These are phyloP conservation scores for Plecturocebus donacophilus DNA, from an alignment of 2,113 vertebrate genomes.

Conservation along the genomic window DNA sequence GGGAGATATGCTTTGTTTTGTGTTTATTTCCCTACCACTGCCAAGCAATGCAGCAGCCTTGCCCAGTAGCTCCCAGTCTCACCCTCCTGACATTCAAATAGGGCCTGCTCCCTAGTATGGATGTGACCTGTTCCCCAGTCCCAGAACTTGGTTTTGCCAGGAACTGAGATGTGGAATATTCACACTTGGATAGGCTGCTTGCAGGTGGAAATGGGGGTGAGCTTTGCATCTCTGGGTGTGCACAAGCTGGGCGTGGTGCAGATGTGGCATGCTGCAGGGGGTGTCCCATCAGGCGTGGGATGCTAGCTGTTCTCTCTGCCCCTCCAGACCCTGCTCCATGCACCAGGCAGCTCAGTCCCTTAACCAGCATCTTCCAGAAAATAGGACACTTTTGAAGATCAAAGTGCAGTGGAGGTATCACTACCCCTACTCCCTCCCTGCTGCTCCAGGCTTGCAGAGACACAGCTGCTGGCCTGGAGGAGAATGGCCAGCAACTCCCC, in stretches of 20 bases:
- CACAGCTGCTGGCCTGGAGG: no score
- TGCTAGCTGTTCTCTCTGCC: not conserved
- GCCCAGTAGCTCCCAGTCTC: not conserved
- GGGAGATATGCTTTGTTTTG: not conserved
- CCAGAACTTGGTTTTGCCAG: not conserved
- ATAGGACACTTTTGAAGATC: no score
- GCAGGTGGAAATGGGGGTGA: no score
- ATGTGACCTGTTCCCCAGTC: not conserved
- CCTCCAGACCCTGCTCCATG: not conserved
- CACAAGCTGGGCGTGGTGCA: fast-evolving
- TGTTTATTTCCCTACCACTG: no score
- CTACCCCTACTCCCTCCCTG: no score
- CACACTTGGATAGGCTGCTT: not conserved
- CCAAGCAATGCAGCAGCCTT: not conserved
- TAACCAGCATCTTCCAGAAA: not conserved
- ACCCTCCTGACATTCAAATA: not conserved
- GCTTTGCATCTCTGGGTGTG: fast-evolving
- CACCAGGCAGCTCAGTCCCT: not conserved
- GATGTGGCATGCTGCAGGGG: fast-evolving
- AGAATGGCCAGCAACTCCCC: no score
- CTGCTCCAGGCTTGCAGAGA: no score
- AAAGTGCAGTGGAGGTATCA: no score
- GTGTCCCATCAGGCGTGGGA: fast-evolving
- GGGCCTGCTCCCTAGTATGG: not conserved
- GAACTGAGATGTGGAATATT: not conserved